A percentile compares a stretch with the other conserved stretches of the same genome.
These are phyloP conservation scores for Camponotus pennsylvanicus DNA, from an alignment of 1,140 invertebrate genomes.

Conservation along the genomic window DNA sequence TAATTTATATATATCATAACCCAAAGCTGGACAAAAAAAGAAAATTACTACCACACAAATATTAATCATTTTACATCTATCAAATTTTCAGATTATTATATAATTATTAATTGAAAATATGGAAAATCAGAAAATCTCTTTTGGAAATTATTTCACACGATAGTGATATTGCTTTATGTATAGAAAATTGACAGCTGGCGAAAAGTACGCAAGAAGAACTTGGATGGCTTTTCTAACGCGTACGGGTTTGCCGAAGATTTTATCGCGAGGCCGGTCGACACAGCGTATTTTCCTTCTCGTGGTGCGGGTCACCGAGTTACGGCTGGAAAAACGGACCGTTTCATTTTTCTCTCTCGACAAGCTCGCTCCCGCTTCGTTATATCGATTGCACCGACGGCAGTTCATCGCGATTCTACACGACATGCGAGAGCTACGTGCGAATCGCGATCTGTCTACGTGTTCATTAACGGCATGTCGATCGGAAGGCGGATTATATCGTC, in stretches of 20 bases:
- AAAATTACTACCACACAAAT: neutral
- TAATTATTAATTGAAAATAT: neutral
- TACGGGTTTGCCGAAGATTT: slow-evolving; percentile 12
- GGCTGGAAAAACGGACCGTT: slow-evolving; percentile 36
- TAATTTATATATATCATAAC: neutral
- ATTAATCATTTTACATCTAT: neutral
- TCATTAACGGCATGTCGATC: slow-evolving; percentile 54
- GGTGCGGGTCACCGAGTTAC: slow-evolving; percentile 18
- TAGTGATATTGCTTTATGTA: neutral
- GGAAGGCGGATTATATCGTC: slow-evolving; percentile 46
- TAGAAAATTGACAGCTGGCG: slow-evolving; percentile 12
- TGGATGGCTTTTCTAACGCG: neutral
- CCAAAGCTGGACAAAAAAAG: neutral
- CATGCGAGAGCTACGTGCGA: slow-evolving; percentile 25
- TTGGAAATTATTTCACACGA: neutral
- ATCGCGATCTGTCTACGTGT: slow-evolving; percentile 54
- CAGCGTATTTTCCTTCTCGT: slow-evolving; percentile 33
- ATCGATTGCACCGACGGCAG: slow-evolving; percentile 45
- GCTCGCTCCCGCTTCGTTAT: slow-evolving; percentile 9
- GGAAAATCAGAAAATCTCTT: neutral
- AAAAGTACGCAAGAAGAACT: slow-evolving; percentile 11
- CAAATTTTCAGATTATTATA: neutral
- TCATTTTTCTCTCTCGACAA: slow-evolving; percentile 32
- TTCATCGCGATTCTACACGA: slow-evolving; percentile 49
- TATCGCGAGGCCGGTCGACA: slow-evolving; percentile 11